These are phyloP conservation scores for Caenorhabditis sp. DNA, from an alignment of 2,888 invertebrate species.

Conservation along the genomic window DNA sequence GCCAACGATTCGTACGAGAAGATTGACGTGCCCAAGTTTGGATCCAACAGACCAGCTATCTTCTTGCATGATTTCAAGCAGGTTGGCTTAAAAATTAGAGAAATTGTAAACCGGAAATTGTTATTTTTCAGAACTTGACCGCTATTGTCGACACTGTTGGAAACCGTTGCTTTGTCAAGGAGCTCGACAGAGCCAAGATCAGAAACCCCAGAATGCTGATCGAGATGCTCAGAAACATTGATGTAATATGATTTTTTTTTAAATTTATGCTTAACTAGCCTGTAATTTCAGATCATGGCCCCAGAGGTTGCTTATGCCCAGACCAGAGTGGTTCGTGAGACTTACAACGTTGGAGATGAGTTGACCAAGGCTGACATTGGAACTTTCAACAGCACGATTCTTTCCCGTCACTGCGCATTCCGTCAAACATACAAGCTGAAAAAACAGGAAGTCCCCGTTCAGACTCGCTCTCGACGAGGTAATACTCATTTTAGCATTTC, in stretches of 20 bases:
- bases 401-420: conserved; percentile 75
- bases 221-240: conserved; percentile 87
- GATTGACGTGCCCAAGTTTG: conserved; percentile 92
- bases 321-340: conserved; percentile 77
- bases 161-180: conserved; percentile 92
- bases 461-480: conserved; percentile 55
- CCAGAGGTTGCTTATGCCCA: conserved; percentile 83
- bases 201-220: conserved; percentile 86
- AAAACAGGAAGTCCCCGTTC: conserved; percentile 56
- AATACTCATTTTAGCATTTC: background rate
- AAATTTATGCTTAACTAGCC: no score
- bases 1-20: conserved; percentile 88
- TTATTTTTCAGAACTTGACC: conserved; percentile 86
- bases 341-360: conserved; percentile 76
- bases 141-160: conserved; percentile 90
- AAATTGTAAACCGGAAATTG: no score
- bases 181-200: conserved; percentile 87
- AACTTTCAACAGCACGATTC: conserved; percentile 71
- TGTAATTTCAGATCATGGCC: conserved; percentile 48
- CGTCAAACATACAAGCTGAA: conserved; percentile 73
- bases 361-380: conserved; percentile 69
- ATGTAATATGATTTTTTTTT: conserved; percentile 83
- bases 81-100: conserved; percentile 83
- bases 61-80: conserved; percentile 95
- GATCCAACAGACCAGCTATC: conserved; percentile 90